Evolutionary conservation across 1,140 invertebrate genomes (phyloP), one percentile per base, ranked within the genome.

Genomic region (Drosophila repletoides): DNA sequence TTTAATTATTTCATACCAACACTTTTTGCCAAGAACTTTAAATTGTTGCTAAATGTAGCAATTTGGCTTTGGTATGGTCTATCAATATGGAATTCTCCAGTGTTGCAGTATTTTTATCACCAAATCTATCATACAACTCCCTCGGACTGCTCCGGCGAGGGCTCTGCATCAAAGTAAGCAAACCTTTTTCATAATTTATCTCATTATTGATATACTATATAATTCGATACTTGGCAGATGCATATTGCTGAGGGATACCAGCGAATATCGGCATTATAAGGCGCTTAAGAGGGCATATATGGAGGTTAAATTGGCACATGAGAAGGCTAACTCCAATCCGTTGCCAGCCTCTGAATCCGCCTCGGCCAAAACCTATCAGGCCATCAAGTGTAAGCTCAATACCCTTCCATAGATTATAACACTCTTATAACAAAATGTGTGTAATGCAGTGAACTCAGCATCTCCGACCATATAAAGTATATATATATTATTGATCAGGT

Each of bases 21-120:
- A 12, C 63, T 90, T 0, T 90, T 90, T 40, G 83, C 89, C 9
- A 90, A 90, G 59, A 88, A 90, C 68, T 90, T 90, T 24, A 90
- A 90, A 74, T 14, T 90, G 33, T 64, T 72, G 1, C 65, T 90
- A 0, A 90, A 90, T 41, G 66, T 90, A 46, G 36, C 66, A 2
- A 87, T 90, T 41, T 90, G 89, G 89, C 33, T 90, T 2, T 90
- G 89, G 89, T 90, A 90, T 48, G 87, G 89, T 3, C 24, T 90
- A 0, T 88, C 83, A 24, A 90, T 90, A 7, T 90, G 89, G 89
- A 90, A 90, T 21, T 90, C 89, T 0, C 89, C 89, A 1, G 89
- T 90, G 10, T 34, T 90, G 33, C 89, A 90, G 26, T 90, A 89
- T 41, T 90, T 89, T 36, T 90, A 90, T 46, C 89, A 90, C 60